Conservation (phyloP, 2,797 vertebrate genomes). For the Graptemys geographica region DNA sequence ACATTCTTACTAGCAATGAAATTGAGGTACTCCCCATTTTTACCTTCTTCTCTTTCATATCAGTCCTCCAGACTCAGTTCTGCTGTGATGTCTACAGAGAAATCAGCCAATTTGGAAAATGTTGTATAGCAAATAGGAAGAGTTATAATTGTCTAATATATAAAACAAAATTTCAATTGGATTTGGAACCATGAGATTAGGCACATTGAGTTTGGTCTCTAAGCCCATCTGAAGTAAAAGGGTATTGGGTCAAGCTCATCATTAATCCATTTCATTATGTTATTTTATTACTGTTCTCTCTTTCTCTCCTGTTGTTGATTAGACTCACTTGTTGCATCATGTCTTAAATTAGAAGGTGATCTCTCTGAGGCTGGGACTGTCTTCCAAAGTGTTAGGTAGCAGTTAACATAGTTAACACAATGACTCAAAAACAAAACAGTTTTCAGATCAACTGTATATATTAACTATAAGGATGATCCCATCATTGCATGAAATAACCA, state of each 20-base stretch:
- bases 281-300: neutral
- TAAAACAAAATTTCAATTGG: neutral
- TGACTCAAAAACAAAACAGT: neutral
- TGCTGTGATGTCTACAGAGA: neutral
- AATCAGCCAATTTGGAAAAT: neutral
- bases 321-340: neutral
- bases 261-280: accelerated
- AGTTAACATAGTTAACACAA: neutral
- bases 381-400: neutral
- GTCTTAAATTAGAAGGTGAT: neutral
- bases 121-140: neutral
- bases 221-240: neutral
- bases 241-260: neutral
- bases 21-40: neutral
- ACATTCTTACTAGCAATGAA: neutral
- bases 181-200: neutral
- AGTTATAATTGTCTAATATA: neutral
- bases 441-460: neutral
- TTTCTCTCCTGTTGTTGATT: neutral
- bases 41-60: neutral
- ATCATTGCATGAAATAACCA: neutral
- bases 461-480: neutral
- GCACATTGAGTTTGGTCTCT: neutral
- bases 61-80: neutral
- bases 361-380: neutral